phyloP scores from a whole-genome alignment of 2,888 invertebrate species.

The Gymnoscelis rufifasciata region DNA sequence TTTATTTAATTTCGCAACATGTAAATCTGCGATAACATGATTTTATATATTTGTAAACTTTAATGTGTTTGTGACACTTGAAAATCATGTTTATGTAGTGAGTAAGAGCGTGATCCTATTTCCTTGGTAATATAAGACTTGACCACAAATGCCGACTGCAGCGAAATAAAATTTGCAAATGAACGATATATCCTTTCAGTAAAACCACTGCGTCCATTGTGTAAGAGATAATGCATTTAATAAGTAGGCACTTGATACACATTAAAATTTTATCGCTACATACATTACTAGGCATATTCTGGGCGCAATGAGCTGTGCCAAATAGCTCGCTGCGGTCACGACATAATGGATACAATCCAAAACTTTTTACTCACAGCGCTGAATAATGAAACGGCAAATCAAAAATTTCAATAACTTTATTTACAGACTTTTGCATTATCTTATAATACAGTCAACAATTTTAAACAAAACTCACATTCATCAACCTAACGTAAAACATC shows the following conservation, averaged over 20 bases:
- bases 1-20: no score
- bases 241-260: conserved; percentile 33
- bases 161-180: conserved; percentile 10
- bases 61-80: no score
- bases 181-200: conserved; percentile 14
- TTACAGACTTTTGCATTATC: conserved; percentile 75
- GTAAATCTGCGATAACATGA: no score
- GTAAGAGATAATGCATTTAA: conserved; percentile 31
- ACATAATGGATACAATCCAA: conserved; percentile 69
- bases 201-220: conserved; percentile 15
- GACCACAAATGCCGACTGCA: no score
- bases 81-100: no score
- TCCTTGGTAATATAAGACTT: no score
- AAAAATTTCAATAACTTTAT: conserved; percentile 76
- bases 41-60: no score
- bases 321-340: conserved; percentile 59
- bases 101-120: no score
- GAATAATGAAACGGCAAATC: conserved; percentile 35
- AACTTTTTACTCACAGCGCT: conserved; percentile 48
- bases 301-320: conserved; percentile 51
- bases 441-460: conserved; percentile 78
- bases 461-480: conserved; percentile 73
- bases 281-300: conserved; percentile 43
- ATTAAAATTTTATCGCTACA: conserved; percentile 38
- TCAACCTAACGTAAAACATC: conserved; percentile 71